A percentile compares a stretch with the other conserved stretches of the same genome.
These are phyloP conservation scores for Solenopsis invicta DNA, from an alignment of 1,140 invertebrate species.

Conservation along the genomic window DNA sequence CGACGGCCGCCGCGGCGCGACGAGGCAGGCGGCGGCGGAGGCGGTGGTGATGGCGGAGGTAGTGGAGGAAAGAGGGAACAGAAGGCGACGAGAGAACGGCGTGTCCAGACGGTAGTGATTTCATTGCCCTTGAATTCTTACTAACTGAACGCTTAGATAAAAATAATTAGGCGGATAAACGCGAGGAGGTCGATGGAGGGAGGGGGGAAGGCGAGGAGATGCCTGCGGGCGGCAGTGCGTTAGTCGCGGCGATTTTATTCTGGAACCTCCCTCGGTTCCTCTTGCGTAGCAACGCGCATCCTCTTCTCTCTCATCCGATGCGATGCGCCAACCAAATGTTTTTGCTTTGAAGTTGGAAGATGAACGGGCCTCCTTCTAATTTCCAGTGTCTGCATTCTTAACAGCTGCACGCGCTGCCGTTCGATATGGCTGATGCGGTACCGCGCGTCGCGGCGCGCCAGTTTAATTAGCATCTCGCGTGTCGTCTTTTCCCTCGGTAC, in stretches of 20 bases:
- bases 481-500: constrained; percentile 28
- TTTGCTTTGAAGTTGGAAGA: constrained; percentile 83
- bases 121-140: constrained; percentile 86
- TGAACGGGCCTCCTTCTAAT: constrained; percentile 80
- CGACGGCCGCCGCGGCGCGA: constrained; percentile 59
- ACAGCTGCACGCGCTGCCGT: constrained; percentile 76
- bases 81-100: constrained; percentile 73
- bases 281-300: not conserved
- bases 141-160: constrained; percentile 84
- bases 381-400: constrained; percentile 81
- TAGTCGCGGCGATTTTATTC: constrained; percentile 72
- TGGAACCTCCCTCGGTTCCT: constrained; percentile 44
- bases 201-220: constrained; percentile 1
- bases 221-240: constrained; percentile 66
- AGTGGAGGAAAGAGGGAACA: constrained; percentile 65
- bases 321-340: constrained; percentile 72
- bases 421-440: constrained; percentile 71
- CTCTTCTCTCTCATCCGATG: not conserved
- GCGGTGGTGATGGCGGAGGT: constrained; percentile 33
- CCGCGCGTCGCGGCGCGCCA: constrained; percentile 40
- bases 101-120: constrained; percentile 75
- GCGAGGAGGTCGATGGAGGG: constrained; percentile 24
- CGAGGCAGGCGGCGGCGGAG: constrained; percentile 33
- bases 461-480: constrained; percentile 80
- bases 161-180: constrained; percentile 85